Percentiles rank a stretch among this genome's conserved stretches.
These are phyloP conservation scores for Catostomus latipinnis DNA, from an alignment of 2,797 vertebrate genomes.

Conservation along the genomic window DNA sequence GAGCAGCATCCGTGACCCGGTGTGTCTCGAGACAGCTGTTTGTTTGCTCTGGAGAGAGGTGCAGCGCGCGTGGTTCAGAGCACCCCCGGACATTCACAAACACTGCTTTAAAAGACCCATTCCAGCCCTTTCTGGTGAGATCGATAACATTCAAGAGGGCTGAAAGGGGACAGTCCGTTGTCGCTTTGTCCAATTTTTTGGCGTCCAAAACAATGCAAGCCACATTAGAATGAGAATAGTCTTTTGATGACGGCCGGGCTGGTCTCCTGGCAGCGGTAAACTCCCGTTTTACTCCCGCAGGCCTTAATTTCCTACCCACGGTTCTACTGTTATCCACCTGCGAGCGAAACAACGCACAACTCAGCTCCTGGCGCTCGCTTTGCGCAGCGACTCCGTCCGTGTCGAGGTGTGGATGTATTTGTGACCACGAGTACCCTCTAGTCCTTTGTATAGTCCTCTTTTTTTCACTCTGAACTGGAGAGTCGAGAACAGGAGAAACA, in stretches of 20 bases:
- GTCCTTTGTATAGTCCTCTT: slow-evolving; percentile 79
- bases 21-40: slow-evolving; percentile 61
- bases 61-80: slow-evolving; percentile 25
- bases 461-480: slow-evolving; percentile 66
- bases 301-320: slow-evolving; percentile 61
- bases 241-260: slow-evolving; percentile 51
- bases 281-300: slow-evolving; percentile 12
- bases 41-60: slow-evolving; percentile 29
- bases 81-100: slow-evolving; percentile 50
- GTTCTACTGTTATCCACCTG: slow-evolving; percentile 49
- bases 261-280: slow-evolving; percentile 47
- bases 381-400: slow-evolving; percentile 69
- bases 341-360: slow-evolving; percentile 58
- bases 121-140: too few species aligned
- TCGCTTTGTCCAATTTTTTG: slow-evolving; percentile 59
- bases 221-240: slow-evolving; percentile 52
- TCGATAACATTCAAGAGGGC: slow-evolving; percentile 63
- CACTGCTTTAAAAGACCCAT: slow-evolving; percentile 50
- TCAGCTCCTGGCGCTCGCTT: slow-evolving; percentile 66
- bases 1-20: slow-evolving; percentile 59
- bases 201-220: slow-evolving; percentile 37
- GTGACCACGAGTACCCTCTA: slow-evolving; percentile 64
- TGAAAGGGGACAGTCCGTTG: slow-evolving; percentile 68
- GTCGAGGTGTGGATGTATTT: slow-evolving; percentile 54
- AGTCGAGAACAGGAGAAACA: slow-evolving; percentile 72